Conservation (phyloP, 2,888 invertebrate species). For the Cynaeus angustus region DNA sequence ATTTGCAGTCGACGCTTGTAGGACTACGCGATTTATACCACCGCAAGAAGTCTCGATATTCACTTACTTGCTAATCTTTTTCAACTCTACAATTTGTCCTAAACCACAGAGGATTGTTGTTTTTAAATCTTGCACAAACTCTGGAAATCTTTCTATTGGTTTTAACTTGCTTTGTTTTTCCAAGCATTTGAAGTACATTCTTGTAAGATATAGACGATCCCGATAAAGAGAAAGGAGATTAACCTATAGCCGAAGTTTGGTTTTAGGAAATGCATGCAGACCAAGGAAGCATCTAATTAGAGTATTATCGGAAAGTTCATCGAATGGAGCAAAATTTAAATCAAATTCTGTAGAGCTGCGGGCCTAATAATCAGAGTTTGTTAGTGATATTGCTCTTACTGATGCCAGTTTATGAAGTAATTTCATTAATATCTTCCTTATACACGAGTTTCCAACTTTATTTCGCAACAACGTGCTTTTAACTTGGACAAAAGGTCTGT, state of each 20-base stretch:
- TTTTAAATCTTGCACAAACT: background rate
- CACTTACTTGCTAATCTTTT: too few species aligned
- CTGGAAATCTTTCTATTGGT: too few species aligned
- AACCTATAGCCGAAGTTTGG: background rate
- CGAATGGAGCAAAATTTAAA: constrained; percentile 50
- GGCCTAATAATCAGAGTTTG: constrained; percentile 51
- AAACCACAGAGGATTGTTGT: too few species aligned
- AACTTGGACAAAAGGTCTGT: constrained; percentile 42
- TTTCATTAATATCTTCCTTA: constrained; percentile 52
- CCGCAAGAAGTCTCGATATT: too few species aligned
- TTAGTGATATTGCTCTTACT: constrained; percentile 51
- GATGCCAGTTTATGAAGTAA: constrained; percentile 51
- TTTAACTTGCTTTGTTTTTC: too few species aligned
- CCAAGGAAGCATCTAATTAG: constrained; percentile 42
- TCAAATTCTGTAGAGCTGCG: constrained; percentile 48
- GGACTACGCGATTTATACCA: too few species aligned
- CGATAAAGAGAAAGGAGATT: too few species aligned
- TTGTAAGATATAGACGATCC: too few species aligned
- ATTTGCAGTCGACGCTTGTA: constrained; percentile 3
- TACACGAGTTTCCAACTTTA: constrained; percentile 49
- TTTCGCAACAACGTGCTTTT: constrained; percentile 42
- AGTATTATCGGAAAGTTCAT: constrained; percentile 47
- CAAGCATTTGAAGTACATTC: too few species aligned
- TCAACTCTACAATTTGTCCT: too few species aligned
- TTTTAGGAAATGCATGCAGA: constrained; percentile 33